These are phyloP conservation scores for Caenorhabditis briggsae DNA, from an alignment of 1,140 invertebrate species.

Conservation along the genomic window DNA sequence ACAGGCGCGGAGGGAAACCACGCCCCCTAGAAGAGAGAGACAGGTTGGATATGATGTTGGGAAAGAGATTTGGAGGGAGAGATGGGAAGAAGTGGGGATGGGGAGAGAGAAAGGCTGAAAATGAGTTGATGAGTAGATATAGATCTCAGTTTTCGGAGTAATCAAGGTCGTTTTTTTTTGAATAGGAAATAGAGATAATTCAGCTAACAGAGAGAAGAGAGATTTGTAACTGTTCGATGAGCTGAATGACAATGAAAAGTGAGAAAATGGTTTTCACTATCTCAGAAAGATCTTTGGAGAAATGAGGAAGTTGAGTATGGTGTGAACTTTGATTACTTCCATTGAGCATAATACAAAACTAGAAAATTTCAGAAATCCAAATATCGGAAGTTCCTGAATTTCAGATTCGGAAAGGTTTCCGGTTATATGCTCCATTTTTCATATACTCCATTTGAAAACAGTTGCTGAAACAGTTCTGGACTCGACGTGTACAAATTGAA, in stretches of 20 bases:
- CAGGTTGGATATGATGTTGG: background rate
- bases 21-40: slow-evolving; percentile 12
- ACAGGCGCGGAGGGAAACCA: slow-evolving; percentile 49
- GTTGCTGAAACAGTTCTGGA: too few species aligned
- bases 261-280: background rate
- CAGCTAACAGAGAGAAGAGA: too few species aligned
- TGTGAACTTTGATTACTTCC: background rate
- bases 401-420: too few species aligned
- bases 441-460: background rate
- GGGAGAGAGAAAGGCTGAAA: slow-evolving; percentile 1
- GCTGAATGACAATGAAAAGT: background rate
- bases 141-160: slow-evolving; percentile 38
- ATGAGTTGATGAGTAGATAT: slow-evolving; percentile 29
- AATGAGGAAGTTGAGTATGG: background rate
- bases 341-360: background rate
- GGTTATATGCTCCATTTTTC: background rate
- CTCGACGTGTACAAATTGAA: too few species aligned
- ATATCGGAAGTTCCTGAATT: too few species aligned
- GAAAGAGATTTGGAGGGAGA: background rate
- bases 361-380: too few species aligned
- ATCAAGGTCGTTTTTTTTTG: slow-evolving; percentile 53
- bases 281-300: background rate
- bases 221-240: slow-evolving; percentile 32
- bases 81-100: background rate
- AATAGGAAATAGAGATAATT: background rate